phyloP scores from a whole-genome alignment of 1,140 invertebrate species.

The Aphelenchoides besseyi region DNA sequence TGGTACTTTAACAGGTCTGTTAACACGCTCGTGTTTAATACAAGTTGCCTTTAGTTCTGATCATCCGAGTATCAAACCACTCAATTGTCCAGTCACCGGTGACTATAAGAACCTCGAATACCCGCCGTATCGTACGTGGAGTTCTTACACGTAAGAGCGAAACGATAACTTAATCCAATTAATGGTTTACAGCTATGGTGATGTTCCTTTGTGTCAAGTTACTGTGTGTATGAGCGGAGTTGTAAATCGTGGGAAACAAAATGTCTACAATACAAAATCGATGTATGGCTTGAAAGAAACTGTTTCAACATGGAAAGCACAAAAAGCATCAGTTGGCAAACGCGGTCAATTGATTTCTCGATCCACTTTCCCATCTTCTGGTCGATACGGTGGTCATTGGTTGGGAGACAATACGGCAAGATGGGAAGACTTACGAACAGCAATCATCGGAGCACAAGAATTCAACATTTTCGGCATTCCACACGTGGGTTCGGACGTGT shows the following conservation, averaged over 20 bases:
- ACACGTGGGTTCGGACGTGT: slow-evolving; percentile 62
- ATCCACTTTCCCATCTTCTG: slow-evolving; percentile 70
- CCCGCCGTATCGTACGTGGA: slow-evolving; percentile 49
- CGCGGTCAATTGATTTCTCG: slow-evolving; percentile 46
- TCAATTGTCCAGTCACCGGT: slow-evolving; percentile 25
- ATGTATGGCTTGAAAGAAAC: slow-evolving; percentile 76
- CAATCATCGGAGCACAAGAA: slow-evolving; percentile 65
- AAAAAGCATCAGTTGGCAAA: slow-evolving; percentile 62
- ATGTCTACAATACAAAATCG: slow-evolving; percentile 75
- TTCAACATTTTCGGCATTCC: slow-evolving; percentile 77
- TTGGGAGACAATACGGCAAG: slow-evolving; percentile 72
- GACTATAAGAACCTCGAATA: slow-evolving; percentile 39
- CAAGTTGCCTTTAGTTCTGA: slow-evolving; percentile 15
- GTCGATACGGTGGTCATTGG: slow-evolving; percentile 83
- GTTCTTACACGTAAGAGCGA: not conserved
- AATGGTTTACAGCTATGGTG: slow-evolving; percentile 19
- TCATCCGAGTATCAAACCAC: slow-evolving; percentile 22
- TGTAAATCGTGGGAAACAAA: slow-evolving; percentile 67
- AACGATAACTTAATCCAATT: too few species aligned
- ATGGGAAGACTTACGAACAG: slow-evolving; percentile 65
- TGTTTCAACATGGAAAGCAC: slow-evolving; percentile 69
- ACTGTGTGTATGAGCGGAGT: slow-evolving; percentile 80
- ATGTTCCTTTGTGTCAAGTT: slow-evolving; percentile 67
- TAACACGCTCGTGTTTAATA: too few species aligned
- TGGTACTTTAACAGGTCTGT: slow-evolving; percentile 41